phyloP scores from a whole-genome alignment of 2,888 invertebrate species.

The Diadegma fenestrale region DNA sequence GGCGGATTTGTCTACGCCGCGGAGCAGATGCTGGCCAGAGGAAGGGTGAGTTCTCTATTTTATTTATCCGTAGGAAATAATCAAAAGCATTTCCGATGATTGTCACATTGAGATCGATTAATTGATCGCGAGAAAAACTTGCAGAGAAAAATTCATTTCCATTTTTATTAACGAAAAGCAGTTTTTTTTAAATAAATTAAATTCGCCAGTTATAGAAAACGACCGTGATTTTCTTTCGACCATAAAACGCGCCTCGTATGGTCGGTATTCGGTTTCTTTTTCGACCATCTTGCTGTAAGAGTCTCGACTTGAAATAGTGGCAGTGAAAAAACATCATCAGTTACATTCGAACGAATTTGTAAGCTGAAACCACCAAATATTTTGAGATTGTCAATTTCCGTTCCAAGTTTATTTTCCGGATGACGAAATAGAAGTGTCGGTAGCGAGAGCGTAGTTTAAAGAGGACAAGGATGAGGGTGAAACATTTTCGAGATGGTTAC shows the following conservation, averaged over 20 bases:
- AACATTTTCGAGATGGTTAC: constrained; percentile 20
- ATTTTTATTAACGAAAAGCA: background rate
- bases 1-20: constrained; percentile 96
- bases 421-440: constrained; percentile 60
- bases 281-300: no score
- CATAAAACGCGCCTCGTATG: no score
- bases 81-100: constrained; percentile 40
- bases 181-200: no score
- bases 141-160: background rate
- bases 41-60: constrained; percentile 89
- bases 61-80: constrained; percentile 24
- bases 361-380: constrained; percentile 1
- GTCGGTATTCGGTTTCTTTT: no score
- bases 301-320: no score
- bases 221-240: no score
- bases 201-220: background rate
- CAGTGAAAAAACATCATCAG: no score
- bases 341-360: no score
- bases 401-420: constrained; percentile 32
- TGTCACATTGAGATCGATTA: constrained; percentile 38
- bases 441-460: background rate
- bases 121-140: background rate
- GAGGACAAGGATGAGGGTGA: constrained; percentile 32
- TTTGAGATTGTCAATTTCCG: constrained; percentile 12
- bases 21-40: constrained; percentile 96